Conservation (phyloP, 2,797 vertebrate species). For the Mareca penelope region DNA sequence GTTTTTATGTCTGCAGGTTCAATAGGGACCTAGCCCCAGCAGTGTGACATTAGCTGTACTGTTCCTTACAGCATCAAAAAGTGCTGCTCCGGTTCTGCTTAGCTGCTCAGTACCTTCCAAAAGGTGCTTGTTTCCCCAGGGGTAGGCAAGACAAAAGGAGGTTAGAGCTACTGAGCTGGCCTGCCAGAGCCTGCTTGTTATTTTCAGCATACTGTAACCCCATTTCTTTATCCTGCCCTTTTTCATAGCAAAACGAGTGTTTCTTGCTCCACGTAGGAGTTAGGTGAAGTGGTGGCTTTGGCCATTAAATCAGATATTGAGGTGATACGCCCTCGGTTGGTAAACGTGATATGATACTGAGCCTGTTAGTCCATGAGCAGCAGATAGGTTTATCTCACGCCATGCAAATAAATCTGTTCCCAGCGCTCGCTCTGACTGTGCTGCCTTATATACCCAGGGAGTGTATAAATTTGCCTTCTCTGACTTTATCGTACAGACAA, state of each 20-base stretch:
- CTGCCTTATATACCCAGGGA: not conserved
- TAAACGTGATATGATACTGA: rapidly evolving
- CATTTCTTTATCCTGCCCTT: not conserved
- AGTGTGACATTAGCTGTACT: rapidly evolving
- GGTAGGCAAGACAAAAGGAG: not conserved
- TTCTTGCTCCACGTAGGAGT: not conserved
- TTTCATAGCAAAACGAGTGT: not conserved
- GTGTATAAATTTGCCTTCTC: not conserved
- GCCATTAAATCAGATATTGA: not conserved
- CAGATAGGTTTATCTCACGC: not conserved
- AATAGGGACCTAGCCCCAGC: not conserved
- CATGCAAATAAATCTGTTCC: not conserved
- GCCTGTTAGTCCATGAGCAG: not conserved
- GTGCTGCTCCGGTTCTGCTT: not conserved
- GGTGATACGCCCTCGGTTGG: not conserved
- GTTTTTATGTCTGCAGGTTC: not conserved
- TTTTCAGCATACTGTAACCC: not conserved
- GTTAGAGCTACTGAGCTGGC: not conserved
- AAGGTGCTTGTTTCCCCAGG: not conserved
- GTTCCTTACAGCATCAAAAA: not conserved
- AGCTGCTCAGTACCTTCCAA: not conserved
- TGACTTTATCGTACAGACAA: not conserved
- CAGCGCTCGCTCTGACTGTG: not conserved
- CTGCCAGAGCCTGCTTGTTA: not conserved
- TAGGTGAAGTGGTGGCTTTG: not conserved